These are phyloP conservation scores for Parnassius apollo DNA, from an alignment of 2,888 invertebrate species.

Conservation along the genomic window DNA sequence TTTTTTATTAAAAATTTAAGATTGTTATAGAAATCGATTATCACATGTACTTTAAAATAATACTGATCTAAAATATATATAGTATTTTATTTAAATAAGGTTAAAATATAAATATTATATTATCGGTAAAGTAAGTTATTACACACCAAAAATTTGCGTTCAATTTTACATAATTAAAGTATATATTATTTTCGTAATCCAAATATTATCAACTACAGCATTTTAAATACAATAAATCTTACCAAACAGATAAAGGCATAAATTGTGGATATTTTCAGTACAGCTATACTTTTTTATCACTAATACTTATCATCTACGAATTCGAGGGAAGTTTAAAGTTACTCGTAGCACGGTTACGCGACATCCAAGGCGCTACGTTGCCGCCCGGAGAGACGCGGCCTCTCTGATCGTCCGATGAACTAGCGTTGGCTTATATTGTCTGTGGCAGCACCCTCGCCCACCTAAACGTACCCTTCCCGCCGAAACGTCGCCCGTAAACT, in stretches of 20 bases:
- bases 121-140: not conserved
- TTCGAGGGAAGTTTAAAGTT: constrained; percentile 44
- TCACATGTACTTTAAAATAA: too few relatives aligned
- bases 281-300: not conserved
- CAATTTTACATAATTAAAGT: not conserved
- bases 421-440: constrained; percentile 60
- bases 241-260: constrained; percentile 13
- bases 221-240: constrained; percentile 13
- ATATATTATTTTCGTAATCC: not conserved
- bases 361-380: constrained; percentile 41
- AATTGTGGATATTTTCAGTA: constrained; percentile 4
- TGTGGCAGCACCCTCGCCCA: constrained; percentile 35
- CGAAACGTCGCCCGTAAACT: constrained; percentile 31
- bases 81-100: too few relatives aligned
- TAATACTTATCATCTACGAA: constrained; percentile 25
- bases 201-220: not conserved
- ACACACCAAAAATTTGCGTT: not conserved
- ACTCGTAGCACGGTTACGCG: constrained; percentile 46
- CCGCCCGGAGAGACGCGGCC: constrained; percentile 51
- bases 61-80: too few relatives aligned
- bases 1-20: too few relatives aligned
- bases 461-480: constrained; percentile 37
- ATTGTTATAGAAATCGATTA: too few relatives aligned
- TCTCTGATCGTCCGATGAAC: constrained; percentile 55
- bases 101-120: not conserved